These are phyloP conservation scores for Lepus americanus DNA, from an alignment of 2,113 vertebrate genomes.

Conservation along the genomic window DNA sequence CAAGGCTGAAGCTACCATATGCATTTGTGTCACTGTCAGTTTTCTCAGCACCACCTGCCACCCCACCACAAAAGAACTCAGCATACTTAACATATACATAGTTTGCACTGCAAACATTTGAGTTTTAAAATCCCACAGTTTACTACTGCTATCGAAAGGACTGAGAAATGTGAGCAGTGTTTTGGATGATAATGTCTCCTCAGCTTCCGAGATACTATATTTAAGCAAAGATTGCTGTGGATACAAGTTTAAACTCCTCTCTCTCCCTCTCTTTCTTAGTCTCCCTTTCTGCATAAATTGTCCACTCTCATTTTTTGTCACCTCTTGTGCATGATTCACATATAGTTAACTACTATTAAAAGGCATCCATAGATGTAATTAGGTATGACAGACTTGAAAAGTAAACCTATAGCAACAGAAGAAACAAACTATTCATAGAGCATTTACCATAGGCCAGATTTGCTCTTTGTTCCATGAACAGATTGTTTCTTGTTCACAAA, in stretches of 20 bases:
- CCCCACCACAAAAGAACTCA: background rate
- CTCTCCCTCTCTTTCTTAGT: background rate
- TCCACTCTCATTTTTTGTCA: background rate
- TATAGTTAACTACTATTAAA: background rate
- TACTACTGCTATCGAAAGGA: background rate
- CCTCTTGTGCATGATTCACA: background rate
- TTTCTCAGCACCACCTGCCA: background rate
- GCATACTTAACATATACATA: background rate
- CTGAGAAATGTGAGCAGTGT: background rate
- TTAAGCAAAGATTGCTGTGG: background rate
- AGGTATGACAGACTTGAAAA: background rate
- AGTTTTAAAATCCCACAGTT: slow-evolving; percentile 21
- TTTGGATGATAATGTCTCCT: background rate
- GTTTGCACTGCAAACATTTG: background rate
- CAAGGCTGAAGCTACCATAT: background rate
- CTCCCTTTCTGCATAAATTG: background rate
- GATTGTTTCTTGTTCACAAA: background rate
- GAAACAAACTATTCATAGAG: background rate
- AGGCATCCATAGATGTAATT: background rate
- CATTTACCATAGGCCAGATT: background rate
- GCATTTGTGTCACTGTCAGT: background rate
- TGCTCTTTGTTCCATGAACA: background rate
- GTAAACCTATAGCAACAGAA: background rate
- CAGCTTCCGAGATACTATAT: background rate
- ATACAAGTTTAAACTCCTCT: background rate